A percentile compares a stretch with the other conserved stretches of the same genome.
Evolutionary conservation across 1,140 invertebrate genomes (phyloP).

Genomic region (Drosophila elegans): DNA sequence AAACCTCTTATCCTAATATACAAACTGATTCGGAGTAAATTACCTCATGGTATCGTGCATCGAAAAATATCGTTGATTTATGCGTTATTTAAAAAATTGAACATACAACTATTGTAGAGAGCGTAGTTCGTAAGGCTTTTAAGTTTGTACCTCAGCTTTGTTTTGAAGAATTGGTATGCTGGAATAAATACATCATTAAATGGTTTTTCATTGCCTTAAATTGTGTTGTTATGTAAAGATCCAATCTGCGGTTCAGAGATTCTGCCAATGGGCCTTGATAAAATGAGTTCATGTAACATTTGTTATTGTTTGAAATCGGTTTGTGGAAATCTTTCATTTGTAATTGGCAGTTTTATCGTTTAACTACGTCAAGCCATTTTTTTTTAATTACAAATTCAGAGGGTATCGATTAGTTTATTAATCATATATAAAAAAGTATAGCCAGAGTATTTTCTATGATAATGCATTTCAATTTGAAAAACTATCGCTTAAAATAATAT

Average conservation of each 20-base stretch:
- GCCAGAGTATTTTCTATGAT: no score
- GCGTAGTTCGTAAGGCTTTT: constrained; percentile 72
- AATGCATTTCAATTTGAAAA: no score
- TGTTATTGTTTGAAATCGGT: constrained; percentile 1
- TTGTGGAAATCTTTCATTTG: constrained; percentile 1
- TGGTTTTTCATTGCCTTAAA: constrained; percentile 58
- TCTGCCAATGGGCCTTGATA: background rate
- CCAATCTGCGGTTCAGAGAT: constrained; percentile 1
- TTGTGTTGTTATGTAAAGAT: constrained; percentile 1
- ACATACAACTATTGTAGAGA: constrained; percentile 42
- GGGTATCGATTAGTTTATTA: no score
- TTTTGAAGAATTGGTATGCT: constrained; percentile 78
- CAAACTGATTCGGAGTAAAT: constrained; percentile 15
- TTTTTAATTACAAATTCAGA: no score
- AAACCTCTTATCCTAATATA: constrained; percentile 47
- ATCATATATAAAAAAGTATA: no score
- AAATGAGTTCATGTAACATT: background rate
- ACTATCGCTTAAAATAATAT: no score
- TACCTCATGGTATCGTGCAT: constrained; percentile 51
- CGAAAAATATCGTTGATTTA: constrained; percentile 63
- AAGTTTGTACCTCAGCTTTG: constrained; percentile 77
- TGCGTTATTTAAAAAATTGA: constrained; percentile 75
- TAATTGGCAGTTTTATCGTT: no score
- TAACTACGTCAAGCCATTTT: no score
- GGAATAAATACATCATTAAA: constrained; percentile 73